Base-by-base conservation (phyloP, 1,140 invertebrate species). In the Cecropterus lyciades region DNA sequence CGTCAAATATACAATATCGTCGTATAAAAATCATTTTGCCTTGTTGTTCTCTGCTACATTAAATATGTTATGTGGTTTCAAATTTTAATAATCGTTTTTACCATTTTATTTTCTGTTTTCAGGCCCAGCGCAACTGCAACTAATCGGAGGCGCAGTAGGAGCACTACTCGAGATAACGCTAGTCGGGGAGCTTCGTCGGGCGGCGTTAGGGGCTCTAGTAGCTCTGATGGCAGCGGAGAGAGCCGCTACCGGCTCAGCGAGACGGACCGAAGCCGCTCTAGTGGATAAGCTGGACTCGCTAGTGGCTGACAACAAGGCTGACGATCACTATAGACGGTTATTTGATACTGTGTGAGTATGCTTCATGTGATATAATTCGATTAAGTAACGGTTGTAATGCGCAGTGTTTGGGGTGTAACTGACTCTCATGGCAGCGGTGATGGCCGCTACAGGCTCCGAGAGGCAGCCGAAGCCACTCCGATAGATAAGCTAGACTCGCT, bases 151-250 rank as follows among this genome's bases (percentile, higher is more conserved):
- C 0, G 96, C 99, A 94, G 98, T 99, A 7, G 98, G 98, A 1
- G 97, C 98, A 0, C 96, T 99, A 76, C 92, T 99, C 10, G 98
- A 99, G 92, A 97, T 99, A 6, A 98, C 98, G 0, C 90, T 99
- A 14, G 97, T 99, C 14, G 97, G 97, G 0, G 97, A 99, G 82
- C 94, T 99, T 13, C 93, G 98, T 5, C 97, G 98, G 80, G 97
- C 97, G 0, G 99, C 98, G 0, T 93, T 99, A 13, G 97, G 97
- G 8, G 98, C 99, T 24, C 98, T 99, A 77, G 99, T 99, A 81
- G 98, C 99, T 80, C 98, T 99, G 95, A 98, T 99, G 96, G 97
- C 98, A 70, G 97, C 96, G 81, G 98, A 99, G 82, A 96, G 98
- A 65, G 94, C 95, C 67, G 94, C 95, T 4, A 94, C 95, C 1